phyloP scores from a whole-genome alignment of 2,113 vertebrate species.

The Nymphicus hollandicus region DNA sequence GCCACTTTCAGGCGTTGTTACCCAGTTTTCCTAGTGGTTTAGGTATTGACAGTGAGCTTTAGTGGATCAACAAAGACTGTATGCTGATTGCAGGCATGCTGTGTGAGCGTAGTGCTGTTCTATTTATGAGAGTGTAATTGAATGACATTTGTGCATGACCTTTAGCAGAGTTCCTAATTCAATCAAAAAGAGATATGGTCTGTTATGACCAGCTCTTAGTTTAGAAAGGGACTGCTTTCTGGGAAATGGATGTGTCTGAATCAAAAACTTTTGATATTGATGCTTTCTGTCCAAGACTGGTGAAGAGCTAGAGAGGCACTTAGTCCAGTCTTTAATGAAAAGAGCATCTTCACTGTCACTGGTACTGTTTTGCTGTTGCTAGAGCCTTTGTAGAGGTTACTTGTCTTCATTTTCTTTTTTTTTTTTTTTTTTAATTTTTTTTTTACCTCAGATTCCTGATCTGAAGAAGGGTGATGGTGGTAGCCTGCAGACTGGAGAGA shows the following conservation, averaged over 20 bases:
- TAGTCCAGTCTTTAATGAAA: background rate
- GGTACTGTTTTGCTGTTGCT: background rate
- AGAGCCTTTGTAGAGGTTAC: background rate
- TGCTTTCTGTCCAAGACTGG: background rate
- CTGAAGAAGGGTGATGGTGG: background rate
- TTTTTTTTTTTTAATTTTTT: background rate
- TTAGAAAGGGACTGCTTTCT: background rate
- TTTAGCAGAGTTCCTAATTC: background rate
- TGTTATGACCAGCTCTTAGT: background rate
- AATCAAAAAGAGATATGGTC: background rate
- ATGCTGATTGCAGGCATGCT: background rate
- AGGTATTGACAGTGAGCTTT: background rate
- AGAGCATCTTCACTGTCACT: background rate
- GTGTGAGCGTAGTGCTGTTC: accelerated
- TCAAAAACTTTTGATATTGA: background rate
- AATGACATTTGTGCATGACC: background rate
- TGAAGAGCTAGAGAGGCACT: background rate
- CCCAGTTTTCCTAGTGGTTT: background rate
- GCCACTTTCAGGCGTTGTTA: background rate
- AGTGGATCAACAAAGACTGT: background rate
- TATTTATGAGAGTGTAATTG: background rate
- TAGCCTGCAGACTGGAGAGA: background rate
- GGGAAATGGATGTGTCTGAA: background rate
- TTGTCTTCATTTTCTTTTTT: background rate
- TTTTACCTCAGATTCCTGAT: background rate